Conservation (phyloP, 2,113 vertebrate species). For the Malurus melanocephalus region DNA sequence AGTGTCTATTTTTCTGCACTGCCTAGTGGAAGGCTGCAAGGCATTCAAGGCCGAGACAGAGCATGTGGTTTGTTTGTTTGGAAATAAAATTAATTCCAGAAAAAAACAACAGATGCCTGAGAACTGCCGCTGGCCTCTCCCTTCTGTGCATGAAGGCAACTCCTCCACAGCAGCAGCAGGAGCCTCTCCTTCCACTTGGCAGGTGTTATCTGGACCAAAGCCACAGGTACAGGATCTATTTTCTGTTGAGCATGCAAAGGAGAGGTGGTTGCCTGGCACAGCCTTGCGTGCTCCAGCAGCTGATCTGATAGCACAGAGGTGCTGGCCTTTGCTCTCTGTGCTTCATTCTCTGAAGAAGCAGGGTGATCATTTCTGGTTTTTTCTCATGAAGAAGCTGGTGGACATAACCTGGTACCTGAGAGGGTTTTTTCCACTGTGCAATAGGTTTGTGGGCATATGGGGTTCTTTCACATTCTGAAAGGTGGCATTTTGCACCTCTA, state of each 20-base stretch:
- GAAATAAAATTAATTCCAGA: background rate
- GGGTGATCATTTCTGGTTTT: background rate
- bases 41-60: background rate
- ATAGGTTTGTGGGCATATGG: background rate
- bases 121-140: background rate
- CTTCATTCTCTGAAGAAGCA: background rate
- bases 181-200: background rate
- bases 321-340: background rate
- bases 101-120: background rate
- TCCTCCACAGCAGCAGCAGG: background rate
- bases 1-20: background rate
- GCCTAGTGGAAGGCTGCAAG: background rate
- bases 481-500: background rate
- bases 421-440: background rate
- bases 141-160: background rate
- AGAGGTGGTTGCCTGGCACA: background rate
- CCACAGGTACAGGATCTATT: background rate
- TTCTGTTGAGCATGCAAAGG: background rate
- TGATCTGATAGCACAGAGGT: background rate
- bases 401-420: background rate
- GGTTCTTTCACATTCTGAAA: background rate
- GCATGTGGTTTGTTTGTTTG: background rate
- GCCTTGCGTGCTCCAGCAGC: background rate
- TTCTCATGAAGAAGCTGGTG: background rate
- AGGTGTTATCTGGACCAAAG: constrained; percentile 3